phyloP scores from a whole-genome alignment of 2,888 invertebrate species.

The Noctua janthe region DNA sequence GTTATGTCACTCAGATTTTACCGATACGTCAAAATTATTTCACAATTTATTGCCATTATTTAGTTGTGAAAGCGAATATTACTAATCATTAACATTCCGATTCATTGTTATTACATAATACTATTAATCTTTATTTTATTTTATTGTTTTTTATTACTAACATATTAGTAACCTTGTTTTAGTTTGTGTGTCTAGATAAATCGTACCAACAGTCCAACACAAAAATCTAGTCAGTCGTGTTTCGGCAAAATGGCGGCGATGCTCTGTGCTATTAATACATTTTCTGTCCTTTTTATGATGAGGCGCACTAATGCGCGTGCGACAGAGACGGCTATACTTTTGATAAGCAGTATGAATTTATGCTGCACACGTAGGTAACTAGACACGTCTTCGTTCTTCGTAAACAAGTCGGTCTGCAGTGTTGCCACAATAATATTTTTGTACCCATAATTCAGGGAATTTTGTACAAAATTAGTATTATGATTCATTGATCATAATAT shows the following conservation, averaged over 20 bases:
- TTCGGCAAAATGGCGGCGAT: conserved; percentile 89
- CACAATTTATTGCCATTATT: conserved; percentile 76
- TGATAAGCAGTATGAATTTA: conserved; percentile 81
- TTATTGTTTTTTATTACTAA: conserved; percentile 34
- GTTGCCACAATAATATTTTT: conserved; percentile 77
- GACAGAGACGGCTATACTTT: conserved; percentile 81
- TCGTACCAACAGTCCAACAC: conserved; percentile 74
- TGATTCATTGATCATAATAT: not conserved
- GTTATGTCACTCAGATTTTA: conserved; percentile 65
- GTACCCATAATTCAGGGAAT: conserved; percentile 53
- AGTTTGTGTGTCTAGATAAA: conserved; percentile 68
- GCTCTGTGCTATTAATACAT: conserved; percentile 86
- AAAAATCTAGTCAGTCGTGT: conserved; percentile 82
- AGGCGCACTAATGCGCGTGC: conserved; percentile 52
- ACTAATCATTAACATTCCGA: conserved; percentile 55
- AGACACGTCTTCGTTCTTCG: conserved; percentile 89
- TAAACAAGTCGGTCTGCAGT: conserved; percentile 84
- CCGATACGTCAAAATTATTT: conserved; percentile 70
- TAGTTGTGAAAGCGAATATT: conserved; percentile 62
- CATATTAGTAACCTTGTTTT: conserved; percentile 50
- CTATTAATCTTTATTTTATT: conserved; percentile 48
- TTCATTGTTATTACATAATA: conserved; percentile 45
- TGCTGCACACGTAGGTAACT: conserved; percentile 87
- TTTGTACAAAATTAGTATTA: not conserved
- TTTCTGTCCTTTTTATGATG: conserved; percentile 77